phyloP scores from a whole-genome alignment of 2,797 vertebrate species.

The Allobates femoralis region DNA sequence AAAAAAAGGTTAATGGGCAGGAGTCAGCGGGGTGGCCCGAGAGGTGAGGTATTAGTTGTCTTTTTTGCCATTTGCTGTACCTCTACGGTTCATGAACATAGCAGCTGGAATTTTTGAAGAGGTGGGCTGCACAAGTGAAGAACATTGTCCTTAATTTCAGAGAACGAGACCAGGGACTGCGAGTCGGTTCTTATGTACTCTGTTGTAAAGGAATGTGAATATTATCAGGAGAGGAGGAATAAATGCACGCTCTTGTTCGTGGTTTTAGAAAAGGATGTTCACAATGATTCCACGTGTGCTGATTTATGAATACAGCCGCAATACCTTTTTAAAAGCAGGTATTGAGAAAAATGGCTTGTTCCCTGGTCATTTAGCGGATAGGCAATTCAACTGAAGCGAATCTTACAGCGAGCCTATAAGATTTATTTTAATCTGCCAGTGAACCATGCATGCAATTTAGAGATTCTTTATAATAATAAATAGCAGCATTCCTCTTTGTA shows the following conservation, averaged over 20 bases:
- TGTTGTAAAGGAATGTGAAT: neutral
- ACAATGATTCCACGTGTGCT: neutral
- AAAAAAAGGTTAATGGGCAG: too few relatives aligned
- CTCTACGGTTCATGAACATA: too few relatives aligned
- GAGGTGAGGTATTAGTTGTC: too few relatives aligned
- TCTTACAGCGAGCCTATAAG: neutral
- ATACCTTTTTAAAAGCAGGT: neutral
- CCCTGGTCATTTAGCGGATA: neutral
- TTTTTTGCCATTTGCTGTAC: too few relatives aligned
- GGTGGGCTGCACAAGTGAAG: too few relatives aligned
- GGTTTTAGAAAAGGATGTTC: neutral
- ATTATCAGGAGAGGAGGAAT: neutral
- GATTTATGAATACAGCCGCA: neutral
- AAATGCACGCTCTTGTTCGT: neutral
- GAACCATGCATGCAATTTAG: neutral
- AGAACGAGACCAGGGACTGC: too few relatives aligned
- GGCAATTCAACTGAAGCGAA: neutral
- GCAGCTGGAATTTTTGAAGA: too few relatives aligned
- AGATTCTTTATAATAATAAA: neutral
- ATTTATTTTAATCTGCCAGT: neutral
- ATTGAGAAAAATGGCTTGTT: neutral
- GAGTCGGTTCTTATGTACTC: neutral
- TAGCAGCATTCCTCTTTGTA: constrained; percentile 66
- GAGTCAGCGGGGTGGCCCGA: too few relatives aligned
- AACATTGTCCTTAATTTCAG: too few relatives aligned